Evolutionary conservation across 2,888 invertebrate species (phyloP), one percentile per base, ranked within the genome.

Genomic region (Kuschelorhynchus macadamiae): DNA sequence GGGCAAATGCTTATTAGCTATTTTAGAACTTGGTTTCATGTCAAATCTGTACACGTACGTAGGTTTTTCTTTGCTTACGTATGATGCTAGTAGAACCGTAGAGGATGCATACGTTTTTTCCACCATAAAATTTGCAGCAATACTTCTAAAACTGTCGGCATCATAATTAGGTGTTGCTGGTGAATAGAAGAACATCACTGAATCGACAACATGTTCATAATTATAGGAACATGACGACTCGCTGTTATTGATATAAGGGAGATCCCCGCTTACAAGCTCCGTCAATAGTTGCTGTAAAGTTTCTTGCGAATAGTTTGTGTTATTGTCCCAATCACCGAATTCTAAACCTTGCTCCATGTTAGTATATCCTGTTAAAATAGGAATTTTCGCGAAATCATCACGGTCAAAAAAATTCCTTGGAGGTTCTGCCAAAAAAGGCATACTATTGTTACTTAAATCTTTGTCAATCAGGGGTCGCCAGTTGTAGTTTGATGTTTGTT

Each of bases 391-490:
- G 71, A 88, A 89, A 25, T 86, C 86, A 8, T 89, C 91, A 56
- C 84, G 85, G 72, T 88, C 87, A 66, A 92, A 88, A 55, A 89
- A 81, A 72, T 85, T 86, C 67, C 85, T 87, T 0, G 93, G 93
- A 53, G 88, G 85, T 74, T 90, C 90, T 30, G 90, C 85, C 42
- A 94, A 82, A 78, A 94, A 92, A 0, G 86, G 83, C 0, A 89
- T 86, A 30, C 87, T 86, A 16, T 86, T 86, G 74, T 92, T 93
- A 57, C 89, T 91, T 44, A 91, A 85, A 7, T 89, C 89, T 0
- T 82, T 85, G 78, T 94, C 94, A n/a, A 94, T 86, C 8, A 93
- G 88, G 0, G 94, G 94, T 66, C 92, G 91, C 93, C 90, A 87
- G 59, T 90, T 91, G 42, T 85, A 81, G 44, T 83, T 77, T 0